A percentile compares a stretch with the other conserved stretches of the same genome.
Evolutionary conservation across 2,113 vertebrate genomes (phyloP).

Genomic region (Lamprotornis superbus): DNA sequence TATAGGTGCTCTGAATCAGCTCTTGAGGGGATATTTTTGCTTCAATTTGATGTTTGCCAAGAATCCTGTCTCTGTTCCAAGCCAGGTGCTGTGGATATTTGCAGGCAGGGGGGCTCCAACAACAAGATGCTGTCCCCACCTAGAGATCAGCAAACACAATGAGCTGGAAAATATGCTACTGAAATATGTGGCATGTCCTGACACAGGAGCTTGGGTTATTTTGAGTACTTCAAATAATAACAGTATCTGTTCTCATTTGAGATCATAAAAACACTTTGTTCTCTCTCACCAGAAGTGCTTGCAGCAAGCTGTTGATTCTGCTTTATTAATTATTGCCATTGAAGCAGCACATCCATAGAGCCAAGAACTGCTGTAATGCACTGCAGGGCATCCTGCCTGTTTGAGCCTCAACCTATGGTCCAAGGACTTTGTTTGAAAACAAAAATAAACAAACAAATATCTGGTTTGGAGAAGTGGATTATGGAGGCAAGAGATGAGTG

Average conservation of each 20-base stretch:
- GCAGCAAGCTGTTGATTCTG: conserved; percentile 13
- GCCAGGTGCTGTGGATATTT: background rate
- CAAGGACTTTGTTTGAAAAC: background rate
- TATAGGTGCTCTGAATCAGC: background rate
- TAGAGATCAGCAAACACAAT: background rate
- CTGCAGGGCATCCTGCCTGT: background rate
- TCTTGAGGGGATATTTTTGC: background rate
- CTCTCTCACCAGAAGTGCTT: background rate
- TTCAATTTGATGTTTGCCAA: background rate
- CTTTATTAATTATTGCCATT: background rate
- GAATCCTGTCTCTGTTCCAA: background rate
- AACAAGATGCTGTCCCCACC: background rate
- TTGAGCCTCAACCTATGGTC: background rate
- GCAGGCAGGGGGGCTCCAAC: background rate
- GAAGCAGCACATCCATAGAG: background rate
- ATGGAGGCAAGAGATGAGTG: background rate
- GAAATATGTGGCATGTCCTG: background rate
- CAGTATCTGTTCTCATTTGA: background rate
- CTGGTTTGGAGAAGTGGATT: background rate
- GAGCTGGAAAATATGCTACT: background rate
- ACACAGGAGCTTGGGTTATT: background rate
- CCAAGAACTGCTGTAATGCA: background rate
- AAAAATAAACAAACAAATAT: background rate
- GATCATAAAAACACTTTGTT: background rate
- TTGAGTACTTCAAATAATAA: background rate